Evolutionary conservation across 1,140 invertebrate species (phyloP), one percentile per base, ranked within the genome.

Genomic region (Bombus pyrosoma): DNA sequence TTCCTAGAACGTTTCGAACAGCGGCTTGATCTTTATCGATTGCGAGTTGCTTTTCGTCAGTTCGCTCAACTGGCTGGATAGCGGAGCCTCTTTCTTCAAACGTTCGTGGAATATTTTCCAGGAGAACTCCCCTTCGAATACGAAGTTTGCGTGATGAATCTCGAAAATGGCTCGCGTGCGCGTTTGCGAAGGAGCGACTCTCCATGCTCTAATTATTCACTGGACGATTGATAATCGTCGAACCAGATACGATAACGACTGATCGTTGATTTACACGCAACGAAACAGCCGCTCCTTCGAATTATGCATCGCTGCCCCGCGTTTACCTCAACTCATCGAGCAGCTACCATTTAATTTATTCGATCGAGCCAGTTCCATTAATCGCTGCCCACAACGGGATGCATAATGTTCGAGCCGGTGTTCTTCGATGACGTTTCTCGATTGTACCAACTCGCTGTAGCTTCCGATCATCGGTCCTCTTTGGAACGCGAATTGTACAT

Each of bases 161-260:
- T 34, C 18, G 15, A 25, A 68, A 37, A 71, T 28, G 47, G 28
- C 8, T 73, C 37, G 10, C 66, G 43, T 10, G 18, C 25, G 22
- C 10, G 18, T 39, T 39, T 6, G 13, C 9, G 0, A 69, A 22
- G 4, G 9, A 59, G 41, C 10, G 12, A n/a, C 9, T 37, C 28
- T 78, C 43, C 18, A 43, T 47, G 66, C 39, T 84, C 74, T n/a
- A 78, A 79, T 84, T 79, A 57, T n/a, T 32, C 41, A 5, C 2
- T 10, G 3, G 3, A 28, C 15, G 73, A 83, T 69, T 69, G 73
- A 53, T 83, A 76, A 83, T 66, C 39, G 47, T 34, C 41, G 81
- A 75, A 53, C 81, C 39, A 28, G 53, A 22, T 39, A 59, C 47
- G 75, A 59, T 62, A 69, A 79, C 34, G 47, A 25, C 41, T 73